These are phyloP conservation scores for Mesoclemmys tuberculata DNA, from an alignment of 2,113 vertebrate genomes.

Conservation along the genomic window DNA sequence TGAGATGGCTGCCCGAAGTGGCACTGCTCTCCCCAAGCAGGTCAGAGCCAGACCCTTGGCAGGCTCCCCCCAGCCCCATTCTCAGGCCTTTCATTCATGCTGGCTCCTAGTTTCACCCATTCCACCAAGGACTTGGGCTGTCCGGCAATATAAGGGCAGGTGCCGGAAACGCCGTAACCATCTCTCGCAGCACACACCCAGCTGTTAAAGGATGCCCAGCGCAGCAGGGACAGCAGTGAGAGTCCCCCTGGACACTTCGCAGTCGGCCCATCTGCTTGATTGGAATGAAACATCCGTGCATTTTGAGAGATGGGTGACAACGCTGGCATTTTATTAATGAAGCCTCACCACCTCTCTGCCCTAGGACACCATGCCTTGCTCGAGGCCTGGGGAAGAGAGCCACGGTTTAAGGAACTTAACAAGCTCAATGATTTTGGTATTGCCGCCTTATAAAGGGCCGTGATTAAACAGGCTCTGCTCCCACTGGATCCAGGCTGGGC, in stretches of 20 bases:
- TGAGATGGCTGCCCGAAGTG: not conserved
- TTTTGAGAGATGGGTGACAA: not conserved
- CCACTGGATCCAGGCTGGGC: accelerated
- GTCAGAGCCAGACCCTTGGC: not conserved
- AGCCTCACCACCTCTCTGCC: not conserved
- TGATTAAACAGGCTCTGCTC: not conserved
- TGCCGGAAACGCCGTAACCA: not conserved
- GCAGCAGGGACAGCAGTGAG: not conserved
- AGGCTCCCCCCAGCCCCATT: not conserved
- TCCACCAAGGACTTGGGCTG: not conserved
- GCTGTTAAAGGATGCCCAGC: not conserved
- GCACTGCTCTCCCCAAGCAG: not conserved
- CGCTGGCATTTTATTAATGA: not conserved
- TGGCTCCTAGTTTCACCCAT: not conserved
- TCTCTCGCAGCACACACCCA: not conserved
- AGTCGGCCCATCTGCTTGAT: not conserved
- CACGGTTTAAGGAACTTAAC: not conserved
- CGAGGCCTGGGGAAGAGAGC: not conserved
- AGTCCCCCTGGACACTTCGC: not conserved
- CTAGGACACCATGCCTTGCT: not conserved
- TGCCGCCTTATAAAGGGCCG: not conserved
- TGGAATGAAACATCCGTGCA: not conserved
- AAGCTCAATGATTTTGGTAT: not conserved
- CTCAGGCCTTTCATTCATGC: too few relatives aligned
- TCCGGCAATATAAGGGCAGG: not conserved